A percentile compares a stretch with the other conserved stretches of the same genome.
Evolutionary conservation across 2,888 invertebrate genomes (phyloP).

Genomic region (Anoplius nigerrimus): DNA sequence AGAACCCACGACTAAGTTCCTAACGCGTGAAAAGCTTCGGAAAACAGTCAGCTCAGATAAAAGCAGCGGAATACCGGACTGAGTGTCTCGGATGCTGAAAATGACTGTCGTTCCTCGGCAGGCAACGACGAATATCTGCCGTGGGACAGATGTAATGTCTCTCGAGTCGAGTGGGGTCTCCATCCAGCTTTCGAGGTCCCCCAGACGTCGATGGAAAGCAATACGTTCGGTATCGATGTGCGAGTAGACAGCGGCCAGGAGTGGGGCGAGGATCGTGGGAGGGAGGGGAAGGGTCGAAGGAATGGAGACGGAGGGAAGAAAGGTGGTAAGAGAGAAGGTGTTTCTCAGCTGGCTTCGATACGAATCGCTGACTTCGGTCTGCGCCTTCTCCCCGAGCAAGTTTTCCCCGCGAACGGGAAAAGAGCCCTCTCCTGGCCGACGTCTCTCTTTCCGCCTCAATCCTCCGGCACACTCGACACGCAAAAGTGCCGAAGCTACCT

Average conservation of each 20-base stretch:
- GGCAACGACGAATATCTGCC: slow-evolving; percentile 13
- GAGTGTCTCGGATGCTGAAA: too few relatives aligned
- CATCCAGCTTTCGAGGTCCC: slow-evolving; percentile 18
- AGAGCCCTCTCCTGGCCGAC: neutral
- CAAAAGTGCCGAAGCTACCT: slow-evolving; percentile 51
- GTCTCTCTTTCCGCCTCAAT: too few relatives aligned
- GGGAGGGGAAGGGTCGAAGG: neutral
- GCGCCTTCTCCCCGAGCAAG: neutral
- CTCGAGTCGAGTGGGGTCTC: slow-evolving; percentile 22
- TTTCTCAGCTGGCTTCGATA: neutral
- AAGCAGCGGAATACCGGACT: too few relatives aligned
- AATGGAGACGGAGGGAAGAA: neutral
- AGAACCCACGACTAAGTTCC: too few relatives aligned
- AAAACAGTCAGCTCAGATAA: too few relatives aligned
- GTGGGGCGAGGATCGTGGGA: too few relatives aligned
- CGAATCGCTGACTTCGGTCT: slow-evolving; percentile 54
- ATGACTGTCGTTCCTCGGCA: too few relatives aligned
- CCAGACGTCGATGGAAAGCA: slow-evolving; percentile 43
- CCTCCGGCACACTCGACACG: slow-evolving; percentile 33
- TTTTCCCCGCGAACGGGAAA: neutral
- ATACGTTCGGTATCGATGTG: slow-evolving; percentile 40
- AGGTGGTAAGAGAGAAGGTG: neutral
- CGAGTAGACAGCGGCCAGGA: neutral
- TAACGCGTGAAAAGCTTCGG: too few relatives aligned
- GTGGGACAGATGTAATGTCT: slow-evolving; percentile 22